These are phyloP conservation scores for Paramisgurnus dabryanus DNA, from an alignment of 2,113 vertebrate species.

Conservation along the genomic window DNA sequence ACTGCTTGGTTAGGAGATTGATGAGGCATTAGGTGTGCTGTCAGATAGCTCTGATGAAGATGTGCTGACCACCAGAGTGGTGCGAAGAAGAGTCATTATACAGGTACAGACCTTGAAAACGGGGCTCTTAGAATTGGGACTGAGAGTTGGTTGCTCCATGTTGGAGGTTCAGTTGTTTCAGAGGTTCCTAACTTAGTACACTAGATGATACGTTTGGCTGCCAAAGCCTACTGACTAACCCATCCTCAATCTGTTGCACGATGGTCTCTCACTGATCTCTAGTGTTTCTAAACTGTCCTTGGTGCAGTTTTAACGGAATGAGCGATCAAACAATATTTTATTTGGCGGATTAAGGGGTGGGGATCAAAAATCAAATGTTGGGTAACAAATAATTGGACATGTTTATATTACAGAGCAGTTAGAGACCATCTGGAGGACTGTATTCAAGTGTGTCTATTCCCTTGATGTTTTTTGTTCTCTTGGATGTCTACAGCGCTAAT, in stretches of 20 bases:
- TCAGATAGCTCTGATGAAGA: conserved; percentile 89
- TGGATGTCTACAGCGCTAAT: no score
- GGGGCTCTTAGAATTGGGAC: not conserved
- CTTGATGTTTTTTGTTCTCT: no score
- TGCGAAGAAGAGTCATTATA: conserved; percentile 89
- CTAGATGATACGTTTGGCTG: not conserved
- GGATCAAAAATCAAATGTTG: no score
- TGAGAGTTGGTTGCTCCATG: conserved; percentile 49
- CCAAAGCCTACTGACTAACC: not conserved
- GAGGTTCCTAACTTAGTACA: not conserved
- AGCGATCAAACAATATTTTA: no score
- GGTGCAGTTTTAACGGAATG: not conserved
- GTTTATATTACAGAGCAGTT: not conserved
- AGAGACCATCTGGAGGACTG: not conserved
- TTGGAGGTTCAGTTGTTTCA: conserved; percentile 17
- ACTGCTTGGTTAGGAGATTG: conserved; percentile 69
- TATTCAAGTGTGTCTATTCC: not conserved
- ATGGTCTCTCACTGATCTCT: not conserved
- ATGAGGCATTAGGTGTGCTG: conserved; percentile 81
- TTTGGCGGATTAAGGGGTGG: no score
- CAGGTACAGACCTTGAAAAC: conserved; percentile 78
- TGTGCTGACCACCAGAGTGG: conserved; percentile 87
- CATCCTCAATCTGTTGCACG: not conserved
- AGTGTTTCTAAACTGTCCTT: not conserved
- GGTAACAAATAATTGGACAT: not conserved